These are phyloP conservation scores for Opisthocomus hoazin DNA, from an alignment of 2,113 vertebrate genomes.

Conservation along the genomic window DNA sequence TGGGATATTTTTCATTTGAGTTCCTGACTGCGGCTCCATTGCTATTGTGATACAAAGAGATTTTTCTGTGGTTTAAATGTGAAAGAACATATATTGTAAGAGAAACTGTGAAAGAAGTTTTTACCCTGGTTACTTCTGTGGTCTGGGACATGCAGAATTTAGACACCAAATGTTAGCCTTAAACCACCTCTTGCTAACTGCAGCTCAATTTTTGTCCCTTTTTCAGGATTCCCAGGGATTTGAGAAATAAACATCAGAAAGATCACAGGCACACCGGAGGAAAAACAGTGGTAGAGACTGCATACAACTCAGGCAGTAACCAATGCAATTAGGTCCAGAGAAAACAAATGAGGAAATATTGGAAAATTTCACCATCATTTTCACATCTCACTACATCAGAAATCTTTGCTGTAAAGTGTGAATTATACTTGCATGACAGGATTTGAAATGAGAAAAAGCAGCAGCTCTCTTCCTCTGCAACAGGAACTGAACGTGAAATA, in stretches of 20 bases:
- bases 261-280: background rate
- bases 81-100: background rate
- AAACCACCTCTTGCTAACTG: background rate
- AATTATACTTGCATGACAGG: background rate
- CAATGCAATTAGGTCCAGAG: background rate
- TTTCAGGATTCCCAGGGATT: background rate
- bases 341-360: background rate
- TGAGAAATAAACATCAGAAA: background rate
- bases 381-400: background rate
- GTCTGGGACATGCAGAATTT: background rate
- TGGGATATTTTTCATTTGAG: background rate
- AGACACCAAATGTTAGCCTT: background rate
- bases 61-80: background rate
- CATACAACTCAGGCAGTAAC: background rate
- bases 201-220: background rate
- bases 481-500: background rate
- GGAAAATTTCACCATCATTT: background rate
- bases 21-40: background rate
- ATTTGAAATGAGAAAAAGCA: background rate
- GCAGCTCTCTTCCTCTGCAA: background rate
- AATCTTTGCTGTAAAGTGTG: background rate
- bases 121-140: background rate
- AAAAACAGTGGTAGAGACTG: background rate
- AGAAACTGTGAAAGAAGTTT: background rate
- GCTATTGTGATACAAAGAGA: background rate